Conservation (phyloP, 2,113 vertebrate species). For the Tyto alba region DNA sequence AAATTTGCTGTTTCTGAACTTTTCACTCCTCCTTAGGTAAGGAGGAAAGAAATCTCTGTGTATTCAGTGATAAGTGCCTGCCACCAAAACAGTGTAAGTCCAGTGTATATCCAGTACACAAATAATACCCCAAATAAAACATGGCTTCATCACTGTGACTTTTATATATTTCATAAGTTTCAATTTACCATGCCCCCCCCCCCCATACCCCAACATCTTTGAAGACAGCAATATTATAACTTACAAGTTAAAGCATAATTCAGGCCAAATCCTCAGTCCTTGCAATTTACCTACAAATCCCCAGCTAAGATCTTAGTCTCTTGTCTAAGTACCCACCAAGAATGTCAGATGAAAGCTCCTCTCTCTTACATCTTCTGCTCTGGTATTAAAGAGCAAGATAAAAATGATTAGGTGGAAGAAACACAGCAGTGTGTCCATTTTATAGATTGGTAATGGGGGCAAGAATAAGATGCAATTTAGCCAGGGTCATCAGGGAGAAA, state of each 20-base stretch:
- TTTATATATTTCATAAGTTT: neutral
- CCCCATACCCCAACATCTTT: neutral
- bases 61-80: neutral
- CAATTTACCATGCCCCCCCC: neutral
- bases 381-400: neutral
- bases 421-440: neutral
- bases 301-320: neutral
- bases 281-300: neutral
- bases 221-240: neutral
- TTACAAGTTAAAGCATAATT: neutral
- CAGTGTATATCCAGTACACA: neutral
- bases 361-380: neutral
- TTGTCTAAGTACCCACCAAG: neutral
- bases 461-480: neutral
- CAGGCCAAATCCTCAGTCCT: neutral
- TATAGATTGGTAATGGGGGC: neutral
- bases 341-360: neutral
- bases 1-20: slow-evolving; percentile 13
- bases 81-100: neutral
- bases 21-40: neutral
- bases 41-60: neutral
- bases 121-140: neutral
- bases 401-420: neutral
- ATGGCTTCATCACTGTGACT: neutral
- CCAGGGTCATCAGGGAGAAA: neutral